Evolutionary conservation across 2,113 vertebrate genomes (phyloP).

Genomic region (Burhinus bistriatus): DNA sequence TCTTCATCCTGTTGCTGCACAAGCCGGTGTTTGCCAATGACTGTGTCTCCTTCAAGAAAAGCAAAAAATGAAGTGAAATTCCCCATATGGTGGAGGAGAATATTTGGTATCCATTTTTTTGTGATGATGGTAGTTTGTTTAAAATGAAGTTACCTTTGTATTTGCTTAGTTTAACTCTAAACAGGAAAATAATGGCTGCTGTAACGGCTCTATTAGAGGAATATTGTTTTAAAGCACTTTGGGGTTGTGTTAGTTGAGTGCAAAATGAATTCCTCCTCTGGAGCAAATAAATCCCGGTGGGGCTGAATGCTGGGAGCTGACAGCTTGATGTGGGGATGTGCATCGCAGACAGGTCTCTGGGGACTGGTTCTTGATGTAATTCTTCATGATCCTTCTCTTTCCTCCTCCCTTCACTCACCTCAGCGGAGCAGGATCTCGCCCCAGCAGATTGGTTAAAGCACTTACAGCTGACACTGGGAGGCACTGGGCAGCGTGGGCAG

Average conservation of each 20-base stretch:
- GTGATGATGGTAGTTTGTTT: neutral
- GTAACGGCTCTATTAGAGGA: neutral
- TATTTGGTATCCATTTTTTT: neutral
- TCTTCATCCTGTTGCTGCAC: neutral
- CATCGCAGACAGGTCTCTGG: neutral
- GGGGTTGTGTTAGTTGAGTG: neutral
- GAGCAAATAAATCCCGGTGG: neutral
- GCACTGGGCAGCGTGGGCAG: neutral
- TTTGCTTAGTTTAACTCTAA: neutral
- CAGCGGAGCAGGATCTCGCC: neutral
- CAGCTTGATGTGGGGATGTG: neutral
- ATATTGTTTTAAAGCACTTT: conserved; percentile 19
- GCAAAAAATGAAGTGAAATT: neutral
- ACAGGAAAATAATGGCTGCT: neutral
- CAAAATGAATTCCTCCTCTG: conserved; percentile 25
- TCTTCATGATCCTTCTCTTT: neutral
- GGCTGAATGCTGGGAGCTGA: conserved; percentile 21
- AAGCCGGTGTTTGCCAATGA: neutral
- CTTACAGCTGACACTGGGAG: neutral
- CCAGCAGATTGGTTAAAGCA: neutral
- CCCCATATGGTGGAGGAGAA: neutral
- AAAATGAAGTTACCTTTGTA: neutral
- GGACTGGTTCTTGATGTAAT: neutral
- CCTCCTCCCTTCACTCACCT: neutral
- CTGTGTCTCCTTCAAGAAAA: neutral